A percentile compares a stretch with the other conserved stretches of the same genome.
phyloP scores from a whole-genome alignment of 2,888 invertebrate species.

The Platerodrilus igneus region DNA sequence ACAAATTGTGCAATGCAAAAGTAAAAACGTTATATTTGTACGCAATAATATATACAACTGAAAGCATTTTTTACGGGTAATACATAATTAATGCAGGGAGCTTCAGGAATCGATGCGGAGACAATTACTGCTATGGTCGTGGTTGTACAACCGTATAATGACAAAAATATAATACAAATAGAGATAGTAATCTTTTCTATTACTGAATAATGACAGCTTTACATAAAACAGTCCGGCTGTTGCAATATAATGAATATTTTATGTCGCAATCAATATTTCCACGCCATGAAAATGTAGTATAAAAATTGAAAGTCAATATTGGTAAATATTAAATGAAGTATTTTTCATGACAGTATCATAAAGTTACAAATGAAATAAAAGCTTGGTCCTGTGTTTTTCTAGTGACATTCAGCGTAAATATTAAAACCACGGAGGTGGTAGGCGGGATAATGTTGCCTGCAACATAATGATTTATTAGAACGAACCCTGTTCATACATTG shows the following conservation, averaged over 20 bases:
- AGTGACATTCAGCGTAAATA: slow-evolving; percentile 25
- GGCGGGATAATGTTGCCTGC: slow-evolving; percentile 23
- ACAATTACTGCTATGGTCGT: slow-evolving; percentile 14
- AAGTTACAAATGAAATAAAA: too few species aligned
- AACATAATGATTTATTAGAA: slow-evolving; percentile 24
- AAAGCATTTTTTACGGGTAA: slow-evolving; percentile 26
- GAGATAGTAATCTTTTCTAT: slow-evolving; percentile 21
- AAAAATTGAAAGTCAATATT: too few species aligned
- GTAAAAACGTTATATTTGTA: too few species aligned
- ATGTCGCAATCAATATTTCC: too few species aligned
- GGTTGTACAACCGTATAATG: slow-evolving; percentile 9
- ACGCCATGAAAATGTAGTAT: too few species aligned
- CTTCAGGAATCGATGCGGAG: slow-evolving; percentile 16
- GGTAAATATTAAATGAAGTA: too few species aligned
- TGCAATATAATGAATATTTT: slow-evolving; percentile 24
- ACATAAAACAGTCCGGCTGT: slow-evolving; percentile 16
- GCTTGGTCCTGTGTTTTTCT: too few species aligned
- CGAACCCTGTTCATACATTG: slow-evolving; percentile 22
- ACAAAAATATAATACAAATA: slow-evolving; percentile 18
- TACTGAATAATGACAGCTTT: slow-evolving; percentile 19
- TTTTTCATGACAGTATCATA: too few species aligned
- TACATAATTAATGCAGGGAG: slow-evolving; percentile 24
- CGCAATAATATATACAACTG: slow-evolving; percentile 24
- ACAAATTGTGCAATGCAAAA: too few species aligned
- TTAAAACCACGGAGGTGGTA: slow-evolving; percentile 22